These are phyloP conservation scores for Melanotaenia maccullochi DNA, from an alignment of 2,797 vertebrate genomes.

Conservation along the genomic window DNA sequence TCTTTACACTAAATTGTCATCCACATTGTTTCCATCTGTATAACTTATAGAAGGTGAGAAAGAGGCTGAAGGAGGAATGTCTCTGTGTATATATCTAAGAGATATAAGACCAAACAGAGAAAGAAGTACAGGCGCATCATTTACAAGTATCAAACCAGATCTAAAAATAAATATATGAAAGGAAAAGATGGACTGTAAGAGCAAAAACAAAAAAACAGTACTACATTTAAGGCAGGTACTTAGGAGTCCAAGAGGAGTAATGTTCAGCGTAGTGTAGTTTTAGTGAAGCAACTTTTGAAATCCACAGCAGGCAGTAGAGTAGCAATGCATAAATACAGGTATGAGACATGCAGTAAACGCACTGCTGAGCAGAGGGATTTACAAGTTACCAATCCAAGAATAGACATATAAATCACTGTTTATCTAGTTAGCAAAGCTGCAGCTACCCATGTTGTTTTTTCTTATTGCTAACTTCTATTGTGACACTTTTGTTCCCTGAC, in stretches of 20 bases:
- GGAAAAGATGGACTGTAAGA: constrained; percentile 1
- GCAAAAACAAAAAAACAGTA: constrained; percentile 2
- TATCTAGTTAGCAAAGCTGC: not conserved
- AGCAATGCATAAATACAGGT: not conserved
- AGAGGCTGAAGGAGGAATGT: not conserved
- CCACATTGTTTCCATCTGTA: not conserved
- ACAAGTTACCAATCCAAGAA: constrained; percentile 16
- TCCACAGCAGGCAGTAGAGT: constrained; percentile 3
- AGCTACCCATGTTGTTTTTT: constrained; percentile 3
- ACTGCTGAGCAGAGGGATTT: constrained; percentile 11
- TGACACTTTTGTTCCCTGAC: constrained; percentile 16
- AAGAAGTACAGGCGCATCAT: not conserved
- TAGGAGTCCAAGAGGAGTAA: constrained; percentile 19
- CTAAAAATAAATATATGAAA: constrained; percentile 51
- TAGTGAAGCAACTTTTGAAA: constrained; percentile 9
- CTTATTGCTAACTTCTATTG: constrained; percentile 13
- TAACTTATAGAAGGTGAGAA: constrained; percentile 5
- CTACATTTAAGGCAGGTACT: constrained; percentile 21
- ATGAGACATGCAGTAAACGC: not conserved
- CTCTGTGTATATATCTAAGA: not conserved
- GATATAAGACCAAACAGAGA: not conserved
- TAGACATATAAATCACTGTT: constrained; percentile 1
- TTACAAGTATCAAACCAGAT: constrained; percentile 34
- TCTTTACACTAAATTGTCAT: constrained; percentile 22
- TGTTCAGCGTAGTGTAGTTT: constrained; percentile 3